phyloP scores from a whole-genome alignment of 1,140 invertebrate species.

The Zophobas morio region DNA sequence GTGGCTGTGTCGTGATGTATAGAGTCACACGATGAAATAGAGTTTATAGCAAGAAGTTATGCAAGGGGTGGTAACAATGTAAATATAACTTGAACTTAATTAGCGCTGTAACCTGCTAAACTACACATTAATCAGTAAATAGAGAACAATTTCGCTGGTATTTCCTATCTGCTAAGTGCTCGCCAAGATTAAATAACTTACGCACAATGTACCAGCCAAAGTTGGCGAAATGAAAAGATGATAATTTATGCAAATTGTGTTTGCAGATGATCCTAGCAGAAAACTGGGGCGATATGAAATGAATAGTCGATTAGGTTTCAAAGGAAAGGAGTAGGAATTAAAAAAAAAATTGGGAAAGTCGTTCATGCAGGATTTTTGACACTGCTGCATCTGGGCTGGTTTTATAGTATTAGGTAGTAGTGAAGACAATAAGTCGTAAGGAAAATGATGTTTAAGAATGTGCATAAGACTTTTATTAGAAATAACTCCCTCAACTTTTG shows the following conservation, averaged over 20 bases:
- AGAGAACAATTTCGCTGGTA: not conserved
- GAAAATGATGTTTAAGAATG: no score
- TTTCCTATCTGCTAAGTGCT: constrained; percentile 1
- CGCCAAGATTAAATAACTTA: not conserved
- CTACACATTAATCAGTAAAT: constrained; percentile 27
- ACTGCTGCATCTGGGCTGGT: no score
- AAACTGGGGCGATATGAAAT: not conserved
- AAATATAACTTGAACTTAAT: constrained; percentile 21
- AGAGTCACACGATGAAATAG: not conserved
- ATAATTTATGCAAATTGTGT: constrained; percentile 14
- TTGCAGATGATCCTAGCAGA: constrained; percentile 2
- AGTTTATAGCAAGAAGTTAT: not conserved
- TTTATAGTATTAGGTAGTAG: no score
- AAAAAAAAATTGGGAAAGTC: not conserved
- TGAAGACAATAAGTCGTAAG: no score
- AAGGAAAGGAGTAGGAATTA: not conserved
- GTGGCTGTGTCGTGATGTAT: no score
- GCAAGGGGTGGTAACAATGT: not conserved
- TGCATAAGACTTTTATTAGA: no score
- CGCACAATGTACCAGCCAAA: not conserved
- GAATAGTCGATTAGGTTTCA: not conserved
- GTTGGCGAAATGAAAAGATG: not conserved
- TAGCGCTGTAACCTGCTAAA: constrained; percentile 2
- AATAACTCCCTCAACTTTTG: no score
- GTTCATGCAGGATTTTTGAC: no score